Base-by-base conservation (phyloP, 2,888 invertebrate genomes). In the Hypercompe scribonia region DNA sequence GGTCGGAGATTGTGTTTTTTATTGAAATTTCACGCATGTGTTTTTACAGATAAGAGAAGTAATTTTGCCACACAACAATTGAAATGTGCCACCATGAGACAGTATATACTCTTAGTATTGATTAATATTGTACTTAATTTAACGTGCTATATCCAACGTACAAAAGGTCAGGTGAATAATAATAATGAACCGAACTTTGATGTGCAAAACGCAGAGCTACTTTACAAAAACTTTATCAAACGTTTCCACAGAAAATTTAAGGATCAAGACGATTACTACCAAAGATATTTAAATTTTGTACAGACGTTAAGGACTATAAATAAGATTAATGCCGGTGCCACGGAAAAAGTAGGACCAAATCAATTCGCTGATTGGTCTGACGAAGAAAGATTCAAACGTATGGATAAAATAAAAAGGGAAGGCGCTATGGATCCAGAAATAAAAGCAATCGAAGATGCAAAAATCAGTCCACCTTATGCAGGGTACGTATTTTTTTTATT, bases 221-320 rank as follows among this genome's bases (percentile, higher is more conserved):
- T 89, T 15, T 90, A 86, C 66, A 79, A 76, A 21, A 74, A 86
- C 7, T 90, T 82, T 42, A 67, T 84, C 36, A 81, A 75, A 36
- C 87, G 85, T 76, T 88, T 86, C 74, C 83, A 87, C 8, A 91
- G 86, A 79, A 88, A 76, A 4, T 90, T 88, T 69, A 58, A 66
- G 0, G 81, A 83, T 46, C 78, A 86, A 74, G 74, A 78, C 3
- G 92, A 93, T 31, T 92, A 91, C 78, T 72, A 85, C 31, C 73
- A 80, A 5, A 87, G 90, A 73, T 93, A 87, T 71, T 64, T 77
- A 3, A 88, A 87, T 75, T 93, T 93, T 77, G 70, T 93, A 71
- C 65, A 83, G 65, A 92, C 93, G 42, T 78, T 94, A 58, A 84
- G 80, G 61, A 83, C 73, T 46, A 85, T 93, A 71, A 93, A 93